Conservation (phyloP, 2,888 invertebrate genomes). For the Cryptus armator region DNA sequence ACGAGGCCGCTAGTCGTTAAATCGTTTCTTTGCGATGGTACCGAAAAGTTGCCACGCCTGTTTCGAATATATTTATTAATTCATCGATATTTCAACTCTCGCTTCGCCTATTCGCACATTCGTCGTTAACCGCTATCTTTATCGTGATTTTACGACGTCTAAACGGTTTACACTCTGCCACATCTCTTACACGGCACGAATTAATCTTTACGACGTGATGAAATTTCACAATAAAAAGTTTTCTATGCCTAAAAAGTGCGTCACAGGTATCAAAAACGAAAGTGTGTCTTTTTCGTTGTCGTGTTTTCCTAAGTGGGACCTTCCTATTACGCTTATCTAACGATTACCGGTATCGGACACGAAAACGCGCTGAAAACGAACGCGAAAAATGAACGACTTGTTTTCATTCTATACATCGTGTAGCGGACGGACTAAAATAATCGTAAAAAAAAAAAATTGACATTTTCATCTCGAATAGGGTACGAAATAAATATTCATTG, state of each 20-base stretch:
- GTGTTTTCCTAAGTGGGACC: background rate
- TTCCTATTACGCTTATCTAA: background rate
- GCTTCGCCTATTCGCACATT: background rate
- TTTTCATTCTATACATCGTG: too few species aligned
- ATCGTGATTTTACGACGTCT: background rate
- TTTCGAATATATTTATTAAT: background rate
- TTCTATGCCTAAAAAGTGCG: background rate
- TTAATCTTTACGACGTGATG: slow-evolving; percentile 3
- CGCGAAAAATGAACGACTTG: too few species aligned
- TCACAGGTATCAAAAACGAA: background rate
- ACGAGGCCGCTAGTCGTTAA: background rate
- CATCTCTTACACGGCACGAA: background rate
- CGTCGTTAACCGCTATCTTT: background rate
- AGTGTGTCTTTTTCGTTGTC: background rate
- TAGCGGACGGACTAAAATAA: too few species aligned
- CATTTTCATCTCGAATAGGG: too few species aligned
- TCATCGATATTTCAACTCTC: background rate
- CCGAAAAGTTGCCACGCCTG: background rate
- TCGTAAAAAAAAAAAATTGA: too few species aligned
- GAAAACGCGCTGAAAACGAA: too few species aligned
- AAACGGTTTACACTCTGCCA: background rate
- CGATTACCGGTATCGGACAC: background rate
- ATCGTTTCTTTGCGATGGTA: background rate
- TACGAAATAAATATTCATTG: too few species aligned
- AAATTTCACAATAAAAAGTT: background rate